Evolutionary conservation across 2,797 vertebrate species (phyloP), one percentile per base, ranked within the genome.

Genomic region (Glossophaga mutica): DNA sequence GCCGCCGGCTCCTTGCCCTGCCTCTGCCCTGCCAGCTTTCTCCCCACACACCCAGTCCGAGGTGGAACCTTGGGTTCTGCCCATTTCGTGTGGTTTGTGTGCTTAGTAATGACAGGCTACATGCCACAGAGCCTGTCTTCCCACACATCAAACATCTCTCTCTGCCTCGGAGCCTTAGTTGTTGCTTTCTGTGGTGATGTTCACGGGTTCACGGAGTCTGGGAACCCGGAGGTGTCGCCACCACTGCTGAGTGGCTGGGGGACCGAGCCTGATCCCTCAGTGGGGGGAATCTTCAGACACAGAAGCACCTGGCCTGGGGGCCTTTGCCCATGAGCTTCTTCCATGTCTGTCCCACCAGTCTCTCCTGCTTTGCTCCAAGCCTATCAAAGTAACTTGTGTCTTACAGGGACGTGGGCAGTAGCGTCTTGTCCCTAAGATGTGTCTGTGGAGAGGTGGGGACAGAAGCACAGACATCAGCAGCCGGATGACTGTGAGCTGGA

Each of bases 391-490:
- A 50, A 89, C 62, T 19, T 9, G 14, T 3, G 19, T 78, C 59
- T 21, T 24, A 32, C 34, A 0, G 0, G 1, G 34, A 65, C 15
- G 2, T 8, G 16, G 62, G 42, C 4, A 39, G 32, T 14, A 52
- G 88, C 26, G 52, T n/a, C 14, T 39, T 37, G 39, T 55, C 62
- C 6, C 0, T 29, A 11, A 87, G 73, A 4, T 18, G 24, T 37
- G 21, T 74, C 1, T 0, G 37, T 32, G 46, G n/a, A 7, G 59
- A 32, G 16, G 18, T 0, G 34, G n/a, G 2, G 0, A 19, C 52
- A 24, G 70, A 3, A 7, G 39, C 42, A 24, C 2, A 14, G 57
- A 55, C 42, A 44, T 50, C 48, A 70, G 81, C 50, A 71, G 32
- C 19, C 0, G 1, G 52, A 1, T 12, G 82, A 68, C 42, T 37